A percentile compares a stretch with the other conserved stretches of the same genome.
These are phyloP conservation scores for Heteractis magnifica DNA, from an alignment of 92 coral and sea anemone species.

Conservation along the genomic window DNA sequence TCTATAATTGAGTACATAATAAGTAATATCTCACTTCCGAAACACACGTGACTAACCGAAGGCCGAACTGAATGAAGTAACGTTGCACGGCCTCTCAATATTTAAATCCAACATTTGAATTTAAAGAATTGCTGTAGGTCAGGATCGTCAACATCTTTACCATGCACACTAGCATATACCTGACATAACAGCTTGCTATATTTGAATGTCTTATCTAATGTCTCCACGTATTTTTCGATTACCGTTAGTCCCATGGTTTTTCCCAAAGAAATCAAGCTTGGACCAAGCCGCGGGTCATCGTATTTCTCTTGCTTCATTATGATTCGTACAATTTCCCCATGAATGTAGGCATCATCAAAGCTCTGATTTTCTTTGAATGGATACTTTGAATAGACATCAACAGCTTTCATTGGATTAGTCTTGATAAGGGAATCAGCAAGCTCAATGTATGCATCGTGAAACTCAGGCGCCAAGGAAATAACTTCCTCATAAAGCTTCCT, in stretches of 20 bases:
- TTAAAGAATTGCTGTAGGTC: constrained; percentile 92
- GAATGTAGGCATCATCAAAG: constrained; percentile 95
- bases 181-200: constrained; percentile 88
- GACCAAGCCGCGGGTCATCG: constrained; percentile 80
- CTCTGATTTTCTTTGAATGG: constrained; percentile 73
- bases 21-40: too few species aligned
- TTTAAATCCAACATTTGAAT: constrained; percentile 91
- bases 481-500: constrained; percentile 78
- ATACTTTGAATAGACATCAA: constrained; percentile 72
- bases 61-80: not conserved
- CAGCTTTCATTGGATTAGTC: constrained; percentile 89
- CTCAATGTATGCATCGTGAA: constrained; percentile 97
- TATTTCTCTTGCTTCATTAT: constrained; percentile 87
- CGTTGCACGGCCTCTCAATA: too few species aligned
- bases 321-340: constrained; percentile 90
- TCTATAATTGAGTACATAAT: too few species aligned
- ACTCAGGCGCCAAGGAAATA: constrained; percentile 83
- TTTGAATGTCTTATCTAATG: constrained; percentile 91
- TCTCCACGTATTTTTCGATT: constrained; percentile 91
- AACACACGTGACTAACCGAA: too few species aligned
- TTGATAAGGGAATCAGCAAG: constrained; percentile 85
- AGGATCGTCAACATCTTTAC: constrained; percentile 87
- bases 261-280: constrained; percentile 87
- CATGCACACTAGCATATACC: constrained; percentile 92
- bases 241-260: constrained; percentile 94